A percentile compares a stretch with the other conserved stretches of the same genome.
phyloP scores from a whole-genome alignment of 2,888 invertebrate genomes.

The Tetragnatha montana region DNA sequence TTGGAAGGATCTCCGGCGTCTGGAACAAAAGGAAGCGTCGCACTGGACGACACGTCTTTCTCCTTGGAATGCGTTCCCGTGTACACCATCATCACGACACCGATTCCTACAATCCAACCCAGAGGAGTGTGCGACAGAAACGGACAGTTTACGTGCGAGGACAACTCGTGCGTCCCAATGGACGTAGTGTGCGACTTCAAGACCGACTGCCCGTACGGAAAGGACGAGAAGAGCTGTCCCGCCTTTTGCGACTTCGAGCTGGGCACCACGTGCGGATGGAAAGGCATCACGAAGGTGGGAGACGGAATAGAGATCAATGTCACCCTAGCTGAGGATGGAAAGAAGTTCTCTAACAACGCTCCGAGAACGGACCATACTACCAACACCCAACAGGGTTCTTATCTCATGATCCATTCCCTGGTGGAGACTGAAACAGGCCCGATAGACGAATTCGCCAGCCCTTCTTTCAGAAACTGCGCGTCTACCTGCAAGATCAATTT shows the following conservation, averaged over 20 bases:
- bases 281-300: constrained; percentile 1
- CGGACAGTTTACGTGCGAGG: constrained; percentile 64
- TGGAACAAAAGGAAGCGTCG: constrained; percentile 59
- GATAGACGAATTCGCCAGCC: constrained; percentile 46
- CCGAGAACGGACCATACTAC: constrained; percentile 64
- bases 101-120: constrained; percentile 62
- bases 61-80: constrained; percentile 60
- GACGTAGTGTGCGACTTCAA: constrained; percentile 70
- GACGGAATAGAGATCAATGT: constrained; percentile 63
- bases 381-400: constrained; percentile 52
- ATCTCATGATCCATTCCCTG: constrained; percentile 46
- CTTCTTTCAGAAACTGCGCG: constrained; percentile 40
- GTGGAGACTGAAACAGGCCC: constrained; percentile 32
- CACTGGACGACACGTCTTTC: constrained; percentile 72
- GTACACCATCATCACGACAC: constrained; percentile 64
- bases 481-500: constrained; percentile 62
- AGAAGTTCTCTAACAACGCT: constrained; percentile 12
- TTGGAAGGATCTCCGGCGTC: constrained; percentile 52
- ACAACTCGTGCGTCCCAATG: constrained; percentile 65
- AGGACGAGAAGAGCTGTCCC: constrained; percentile 71
- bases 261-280: constrained; percentile 64
- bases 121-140: constrained; percentile 50
- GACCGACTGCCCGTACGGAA: constrained; percentile 64
- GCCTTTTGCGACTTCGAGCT: constrained; percentile 67
- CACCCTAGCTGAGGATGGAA: constrained; percentile 37